Evolutionary conservation across 2,113 vertebrate genomes (phyloP), one percentile per base, ranked within the genome.

Genomic region (Grammomys dolichurus): DNA sequence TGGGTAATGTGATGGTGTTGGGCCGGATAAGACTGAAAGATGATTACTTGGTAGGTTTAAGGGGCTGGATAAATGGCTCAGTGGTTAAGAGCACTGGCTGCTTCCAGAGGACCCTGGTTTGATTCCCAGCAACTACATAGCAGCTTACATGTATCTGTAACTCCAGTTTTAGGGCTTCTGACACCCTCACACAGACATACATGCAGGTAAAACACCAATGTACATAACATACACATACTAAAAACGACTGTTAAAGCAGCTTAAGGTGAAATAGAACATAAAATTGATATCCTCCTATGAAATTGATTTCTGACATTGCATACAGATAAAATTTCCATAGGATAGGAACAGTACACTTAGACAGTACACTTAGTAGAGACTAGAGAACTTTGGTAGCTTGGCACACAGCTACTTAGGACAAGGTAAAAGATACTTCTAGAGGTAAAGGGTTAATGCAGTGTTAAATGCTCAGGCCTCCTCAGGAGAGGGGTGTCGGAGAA

Each of bases 361-460:
- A 86, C 33, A 72, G 48, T 63, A 3, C 31, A 1, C 40, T 54
- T 43, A 78, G 31, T 22, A 77, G 43, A 93, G 69, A 40, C 65
- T 63, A 94, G 31, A 7, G 84, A 90, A 13, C 70, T 95, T 19
- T 26, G 80, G 19, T 86, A 65, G 58, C 63, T 75, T 92, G 90
- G 36, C 65, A 72, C 85, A 58, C 84, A 31, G 0, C 65, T 91
- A 33, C 65, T 94, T 73, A 93, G 67, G 56, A 65, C 48, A 54
- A 46, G 56, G 58, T 75, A 5, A 81, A 65, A 46, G 60, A n/a
- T 46, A 48, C 22, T 90, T 43, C 16, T 84, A 63, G 85, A 73
- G 12, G 31, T 46, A 84, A 75, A 78, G 46, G 67, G 77, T 54
- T 77, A 89, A 92, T 93, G 65, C 51, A 65, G 60, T 90, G 94